These are phyloP conservation scores for Drosophila kikkawai DNA, from an alignment of 1,140 invertebrate species.

Conservation along the genomic window DNA sequence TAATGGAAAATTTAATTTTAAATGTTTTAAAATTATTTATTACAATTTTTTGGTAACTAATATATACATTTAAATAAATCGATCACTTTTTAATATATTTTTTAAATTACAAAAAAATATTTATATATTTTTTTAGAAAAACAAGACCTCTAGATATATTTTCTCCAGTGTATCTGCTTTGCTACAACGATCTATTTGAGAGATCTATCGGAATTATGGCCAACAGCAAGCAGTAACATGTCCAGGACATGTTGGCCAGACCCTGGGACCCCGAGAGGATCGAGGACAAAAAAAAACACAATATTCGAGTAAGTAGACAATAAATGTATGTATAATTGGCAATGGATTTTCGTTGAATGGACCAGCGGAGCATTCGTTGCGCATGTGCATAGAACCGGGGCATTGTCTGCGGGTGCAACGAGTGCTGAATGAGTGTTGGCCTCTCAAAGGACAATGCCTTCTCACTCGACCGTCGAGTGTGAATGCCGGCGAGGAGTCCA, in stretches of 20 bases:
- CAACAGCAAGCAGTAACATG: conserved; percentile 43
- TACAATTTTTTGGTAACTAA: neutral
- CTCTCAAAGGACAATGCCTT: conserved; percentile 64
- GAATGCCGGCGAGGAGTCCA: conserved; percentile 65
- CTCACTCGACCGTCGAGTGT: conserved; percentile 69
- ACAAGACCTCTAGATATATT: neutral
- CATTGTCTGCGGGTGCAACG: conserved; percentile 48
- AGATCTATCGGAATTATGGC: conserved; percentile 22
- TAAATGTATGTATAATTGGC: conserved; percentile 60
- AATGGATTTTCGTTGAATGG: conserved; percentile 52
- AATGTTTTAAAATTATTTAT: neutral
- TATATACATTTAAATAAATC: neutral
- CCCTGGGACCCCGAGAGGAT: conserved; percentile 13
- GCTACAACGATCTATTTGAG: conserved; percentile 3
- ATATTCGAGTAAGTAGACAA: conserved; percentile 44
- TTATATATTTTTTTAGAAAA: neutral
- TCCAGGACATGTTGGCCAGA: conserved; percentile 37
- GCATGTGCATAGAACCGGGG: conserved; percentile 63
- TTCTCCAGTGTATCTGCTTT: neutral
- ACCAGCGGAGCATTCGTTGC: conserved; percentile 66
- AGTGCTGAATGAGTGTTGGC: conserved; percentile 63
- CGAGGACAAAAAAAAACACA: conserved; percentile 13
- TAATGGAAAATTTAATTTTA: too few species aligned
- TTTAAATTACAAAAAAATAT: neutral
- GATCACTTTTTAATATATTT: neutral